Base-by-base conservation (phyloP, 2,888 invertebrate genomes). In the Nesidiocoris tenuis region DNA sequence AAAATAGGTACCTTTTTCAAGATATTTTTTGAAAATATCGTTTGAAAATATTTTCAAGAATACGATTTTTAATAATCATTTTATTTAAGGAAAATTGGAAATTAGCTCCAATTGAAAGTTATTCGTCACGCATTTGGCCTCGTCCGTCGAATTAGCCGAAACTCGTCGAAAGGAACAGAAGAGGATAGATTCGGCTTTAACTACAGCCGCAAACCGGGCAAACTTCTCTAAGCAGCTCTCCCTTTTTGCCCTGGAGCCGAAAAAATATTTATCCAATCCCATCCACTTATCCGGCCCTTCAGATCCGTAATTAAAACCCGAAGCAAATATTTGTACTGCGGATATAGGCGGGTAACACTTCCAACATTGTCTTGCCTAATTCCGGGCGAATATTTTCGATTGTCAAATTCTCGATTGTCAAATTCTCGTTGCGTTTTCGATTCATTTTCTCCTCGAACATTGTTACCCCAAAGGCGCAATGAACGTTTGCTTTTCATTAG, bases 401-500 rank as follows among this genome's bases (percentile, higher is more conserved):
- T n/a, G n/a, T n/a, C n/a, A n/a, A n/a, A n/a, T n/a, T n/a, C n/a
- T n/a, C n/a, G n/a, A n/a, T n/a, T n/a, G n/a, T n/a, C n/a, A n/a
- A n/a, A n/a, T n/a, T n/a, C n/a, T n/a, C n/a, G n/a, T n/a, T n/a
- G n/a, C n/a, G n/a, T n/a, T n/a, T n/a, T n/a, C n/a, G n/a, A n/a
- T n/a, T n/a, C 3, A 39, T 39, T 39, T 39, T 3, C 12, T 39
- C 39, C 39, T 39, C 39, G 5, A 12, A 39, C 39, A 68, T 22
- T 57, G 68, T 68, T 57, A 57, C 39, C 68, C 23, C 22, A 39
- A n/a, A 68, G 22, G 19, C 68, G 23, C 68, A 57, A 68, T 68
- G 57, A 68, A 68, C 57, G 68, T 68, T 68, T 68, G 57, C 57
- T 56, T 68, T 68, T 68, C 68, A 68, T 68, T 68, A 68, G 57